Base-by-base conservation (phyloP, 2,888 invertebrate species). In the Polydesmus complanatus region DNA sequence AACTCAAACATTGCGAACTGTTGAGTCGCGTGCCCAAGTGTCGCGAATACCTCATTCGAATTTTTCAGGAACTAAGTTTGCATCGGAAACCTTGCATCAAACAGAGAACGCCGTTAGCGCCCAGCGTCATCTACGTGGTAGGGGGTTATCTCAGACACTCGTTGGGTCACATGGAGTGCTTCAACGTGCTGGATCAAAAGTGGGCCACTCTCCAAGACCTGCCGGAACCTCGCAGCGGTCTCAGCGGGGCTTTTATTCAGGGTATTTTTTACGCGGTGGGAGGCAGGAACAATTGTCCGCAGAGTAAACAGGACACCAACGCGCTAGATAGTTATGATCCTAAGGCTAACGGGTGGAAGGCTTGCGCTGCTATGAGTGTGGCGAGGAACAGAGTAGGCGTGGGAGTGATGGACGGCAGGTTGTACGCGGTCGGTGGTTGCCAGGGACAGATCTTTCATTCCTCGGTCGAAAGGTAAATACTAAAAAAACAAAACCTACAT, bases 381-480 rank as follows among this genome's bases (percentile, higher is more conserved):
- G 86, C 92, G 0, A 77, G 94, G 55, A 91, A 92, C 73, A 80
- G 94, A 69, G 86, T 92, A 22, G 93, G 93, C 5, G 92, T 92
- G 2, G 91, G 90, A n/a, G 91, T 92, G 37, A 88, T 94, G 83
- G 93, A 94, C 70, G 90, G 88, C 25, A 77, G 88, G 65, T 76
- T 94, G 61, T 94, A 94, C 72, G 92, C 93, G 2, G 89, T 93
- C 0, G 94, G 94, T 0, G 94, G 94, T 0, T 89, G 91, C 2
- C 85, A 88, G 5, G 89, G 88, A 22, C 81, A 84, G 2, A 85
- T 85, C 68, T 90, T 88, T 73, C 92, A 92, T 70, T 86, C 82
- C 71, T 85, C 87, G 62, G 92, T 92, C 1, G 94, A 94, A 80
- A 88, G 84, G 88, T 89, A 72, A 8, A 37, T 14, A 37, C 14